These are phyloP conservation scores for Synanthedon andrenaeformis DNA, from an alignment of 2,888 invertebrate genomes.

Conservation along the genomic window DNA sequence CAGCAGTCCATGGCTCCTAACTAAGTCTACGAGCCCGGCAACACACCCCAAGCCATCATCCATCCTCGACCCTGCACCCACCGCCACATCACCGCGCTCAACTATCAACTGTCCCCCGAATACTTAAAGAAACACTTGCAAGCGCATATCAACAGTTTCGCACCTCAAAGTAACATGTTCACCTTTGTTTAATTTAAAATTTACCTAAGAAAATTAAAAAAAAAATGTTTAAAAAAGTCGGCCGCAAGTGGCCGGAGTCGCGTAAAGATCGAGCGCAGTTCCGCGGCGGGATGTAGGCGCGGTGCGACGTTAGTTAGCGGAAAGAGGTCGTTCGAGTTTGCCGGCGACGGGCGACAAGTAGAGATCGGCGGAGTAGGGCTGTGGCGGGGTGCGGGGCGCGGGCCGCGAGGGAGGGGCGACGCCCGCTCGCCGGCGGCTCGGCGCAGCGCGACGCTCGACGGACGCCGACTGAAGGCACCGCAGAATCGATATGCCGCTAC, in stretches of 20 bases:
- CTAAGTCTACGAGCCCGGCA: slow-evolving; percentile 42
- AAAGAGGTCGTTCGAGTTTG: slow-evolving; percentile 68
- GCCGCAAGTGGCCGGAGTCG: background rate
- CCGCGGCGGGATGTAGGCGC: slow-evolving; percentile 58
- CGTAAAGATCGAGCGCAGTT: slow-evolving; percentile 47
- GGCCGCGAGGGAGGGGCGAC: slow-evolving; percentile 38
- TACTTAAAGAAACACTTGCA: background rate
- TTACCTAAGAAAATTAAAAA: no score
- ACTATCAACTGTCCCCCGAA: background rate
- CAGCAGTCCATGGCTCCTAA: slow-evolving; percentile 57
- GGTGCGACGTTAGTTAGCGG: slow-evolving; percentile 64
- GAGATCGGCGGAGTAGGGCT: slow-evolving; percentile 8
- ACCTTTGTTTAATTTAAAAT: background rate
- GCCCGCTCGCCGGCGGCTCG: slow-evolving; percentile 61
- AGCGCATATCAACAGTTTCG: background rate
- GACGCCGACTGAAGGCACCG: slow-evolving; percentile 66
- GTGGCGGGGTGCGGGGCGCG: slow-evolving; percentile 17
- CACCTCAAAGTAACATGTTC: background rate
- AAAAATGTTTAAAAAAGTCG: background rate
- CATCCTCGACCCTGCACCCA: slow-evolving; percentile 36
- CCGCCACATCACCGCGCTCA: slow-evolving; percentile 20
- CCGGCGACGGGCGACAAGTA: slow-evolving; percentile 39
- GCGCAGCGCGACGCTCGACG: slow-evolving; percentile 69
- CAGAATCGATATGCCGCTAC: slow-evolving; percentile 62
- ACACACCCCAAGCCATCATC: slow-evolving; percentile 34